phyloP scores from a whole-genome alignment of 64 coral and sea anemone species.

The Porites australiensis region DNA sequence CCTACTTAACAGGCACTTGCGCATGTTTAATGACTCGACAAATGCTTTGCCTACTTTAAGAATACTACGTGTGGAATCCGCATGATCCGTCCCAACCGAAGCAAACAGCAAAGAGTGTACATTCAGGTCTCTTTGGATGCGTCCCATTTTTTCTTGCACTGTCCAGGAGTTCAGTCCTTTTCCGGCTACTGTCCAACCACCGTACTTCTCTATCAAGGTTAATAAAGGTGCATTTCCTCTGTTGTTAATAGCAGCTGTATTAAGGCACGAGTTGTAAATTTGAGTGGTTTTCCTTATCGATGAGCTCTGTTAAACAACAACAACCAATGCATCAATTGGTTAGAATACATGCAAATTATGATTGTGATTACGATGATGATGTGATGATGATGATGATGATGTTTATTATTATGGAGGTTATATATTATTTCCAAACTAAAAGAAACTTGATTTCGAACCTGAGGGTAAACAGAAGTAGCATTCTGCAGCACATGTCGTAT shows the following conservation, averaged over 20 bases:
- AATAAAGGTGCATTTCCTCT: constrained; percentile 27
- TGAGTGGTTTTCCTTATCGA: constrained; percentile 59
- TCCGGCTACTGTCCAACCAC: constrained; percentile 63
- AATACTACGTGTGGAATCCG: constrained; percentile 28
- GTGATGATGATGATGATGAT: too few relatives aligned
- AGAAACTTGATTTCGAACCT: neutral
- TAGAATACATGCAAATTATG: too few relatives aligned
- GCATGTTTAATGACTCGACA: too few relatives aligned
- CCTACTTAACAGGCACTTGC: too few relatives aligned
- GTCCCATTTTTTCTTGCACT: constrained; percentile 49
- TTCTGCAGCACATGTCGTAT: neutral
- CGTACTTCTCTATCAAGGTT: constrained; percentile 64
- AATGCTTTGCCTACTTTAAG: constrained; percentile 6
- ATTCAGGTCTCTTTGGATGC: constrained; percentile 34
- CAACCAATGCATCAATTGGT: too few relatives aligned
- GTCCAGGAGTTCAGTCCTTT: neutral
- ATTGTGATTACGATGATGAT: too few relatives aligned
- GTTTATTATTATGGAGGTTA: too few relatives aligned
- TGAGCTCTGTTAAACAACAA: constrained; percentile 27
- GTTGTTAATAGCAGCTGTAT: constrained; percentile 31
- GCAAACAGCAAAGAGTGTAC: constrained; percentile 49
- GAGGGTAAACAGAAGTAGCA: neutral
- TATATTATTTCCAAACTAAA: too few relatives aligned
- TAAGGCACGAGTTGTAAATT: constrained; percentile 57
- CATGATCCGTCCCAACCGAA: neutral